Conservation (phyloP, 2,113 vertebrate genomes). For the Pipra filicauda region DNA sequence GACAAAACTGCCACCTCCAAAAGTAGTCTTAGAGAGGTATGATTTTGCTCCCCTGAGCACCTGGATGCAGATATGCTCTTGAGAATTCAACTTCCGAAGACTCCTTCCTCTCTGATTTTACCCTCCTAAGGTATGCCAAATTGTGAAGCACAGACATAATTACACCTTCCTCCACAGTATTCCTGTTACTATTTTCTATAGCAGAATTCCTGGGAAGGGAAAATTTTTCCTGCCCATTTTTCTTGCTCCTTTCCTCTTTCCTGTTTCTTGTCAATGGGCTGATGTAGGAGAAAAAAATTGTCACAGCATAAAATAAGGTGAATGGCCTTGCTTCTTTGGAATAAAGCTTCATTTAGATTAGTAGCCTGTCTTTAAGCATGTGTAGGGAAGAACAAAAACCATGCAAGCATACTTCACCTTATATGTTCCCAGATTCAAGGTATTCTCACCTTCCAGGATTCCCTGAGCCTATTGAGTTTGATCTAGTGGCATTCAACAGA, state of each 20-base stretch:
- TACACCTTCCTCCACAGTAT: background rate
- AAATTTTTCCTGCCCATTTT: background rate
- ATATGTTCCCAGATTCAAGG: background rate
- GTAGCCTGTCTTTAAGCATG: background rate
- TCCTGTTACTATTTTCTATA: background rate
- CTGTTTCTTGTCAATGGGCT: background rate
- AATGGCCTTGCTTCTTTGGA: background rate
- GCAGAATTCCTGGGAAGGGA: background rate
- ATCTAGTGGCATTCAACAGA: background rate
- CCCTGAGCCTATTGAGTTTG: background rate
- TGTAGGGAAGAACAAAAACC: background rate
- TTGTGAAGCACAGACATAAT: background rate
- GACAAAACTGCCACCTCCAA: background rate
- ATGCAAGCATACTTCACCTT: background rate
- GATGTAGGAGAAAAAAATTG: background rate
- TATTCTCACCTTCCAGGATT: background rate
- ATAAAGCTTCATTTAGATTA: background rate
- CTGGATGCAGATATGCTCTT: background rate
- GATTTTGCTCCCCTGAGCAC: background rate
- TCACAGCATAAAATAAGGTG: background rate
- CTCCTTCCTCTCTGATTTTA: background rate
- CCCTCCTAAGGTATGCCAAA: background rate
- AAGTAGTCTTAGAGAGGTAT: background rate
- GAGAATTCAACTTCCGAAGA: background rate
- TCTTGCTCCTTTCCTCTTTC: background rate